Percentiles rank a stretch among this genome's conserved stretches.
Evolutionary conservation across 37 sponge, comb jelly and placozoan genomes (phyloP).

Genomic region (Aplysina aerophoba): DNA sequence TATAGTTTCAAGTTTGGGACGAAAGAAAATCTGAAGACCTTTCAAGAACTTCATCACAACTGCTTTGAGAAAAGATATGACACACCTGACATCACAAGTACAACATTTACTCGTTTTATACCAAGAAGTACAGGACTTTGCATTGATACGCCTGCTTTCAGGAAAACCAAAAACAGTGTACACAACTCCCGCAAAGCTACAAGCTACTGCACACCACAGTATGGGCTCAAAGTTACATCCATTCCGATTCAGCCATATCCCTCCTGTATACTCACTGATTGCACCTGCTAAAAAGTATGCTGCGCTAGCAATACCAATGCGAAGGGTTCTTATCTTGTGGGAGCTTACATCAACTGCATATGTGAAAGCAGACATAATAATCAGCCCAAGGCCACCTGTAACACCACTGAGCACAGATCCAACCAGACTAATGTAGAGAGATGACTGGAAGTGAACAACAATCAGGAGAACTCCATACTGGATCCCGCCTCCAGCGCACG

Average conservation of each 20-base stretch:
- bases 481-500: constrained; percentile 10
- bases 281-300: constrained; percentile 46
- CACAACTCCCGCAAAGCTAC: background rate
- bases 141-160: background rate
- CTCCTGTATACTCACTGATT: constrained; percentile 30
- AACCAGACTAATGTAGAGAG: constrained; percentile 9
- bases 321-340: constrained; percentile 20
- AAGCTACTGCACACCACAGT: constrained; percentile 13
- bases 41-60: background rate
- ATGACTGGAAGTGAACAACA: constrained; percentile 18
- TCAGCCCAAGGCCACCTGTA: constrained; percentile 51
- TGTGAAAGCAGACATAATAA: constrained; percentile 39
- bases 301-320: constrained; percentile 49
- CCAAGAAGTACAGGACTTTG: background rate
- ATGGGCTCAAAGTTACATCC: constrained; percentile 43
- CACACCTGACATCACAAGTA: no score
- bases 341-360: constrained; percentile 63
- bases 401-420: constrained; percentile 19
- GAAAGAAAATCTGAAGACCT: constrained; percentile 57
- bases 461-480: constrained; percentile 6
- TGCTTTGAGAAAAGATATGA: background rate
- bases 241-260: constrained; percentile 39
- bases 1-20: background rate
- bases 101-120: background rate
- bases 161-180: constrained; percentile 55